Evolutionary conservation across 2,113 vertebrate species (phyloP), one percentile per base, ranked within the genome.

Genomic region (Clarias batrachus): DNA sequence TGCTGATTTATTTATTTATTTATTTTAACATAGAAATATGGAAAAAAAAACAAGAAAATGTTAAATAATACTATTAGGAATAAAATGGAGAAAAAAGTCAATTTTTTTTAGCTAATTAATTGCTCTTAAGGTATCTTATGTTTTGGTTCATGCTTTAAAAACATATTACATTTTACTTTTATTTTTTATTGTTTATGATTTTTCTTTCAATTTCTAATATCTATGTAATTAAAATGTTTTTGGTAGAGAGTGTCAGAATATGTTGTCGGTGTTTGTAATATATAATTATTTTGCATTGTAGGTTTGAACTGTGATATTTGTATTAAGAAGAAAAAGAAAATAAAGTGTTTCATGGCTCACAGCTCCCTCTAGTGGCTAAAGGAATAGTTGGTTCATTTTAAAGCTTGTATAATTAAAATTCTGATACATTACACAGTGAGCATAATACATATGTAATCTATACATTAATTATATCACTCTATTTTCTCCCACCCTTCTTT

Each of bases 301-400:
- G 33, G 2, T 19, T 73, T 73, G 68, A 71, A 21, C 68, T 37
- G 30, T 71, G 30, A 71, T 9, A 9, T 37, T 37, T 37, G 68
- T 65, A 48, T 71, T 9, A 33, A 27, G 5, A 83, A 23, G 21
- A 23, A 27, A 12, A 83, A 23, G 13, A 25, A 3, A 68, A 25
- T 48, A 7, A 48, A 41, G 17, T 52, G 33, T 54, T 63, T 65
- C 65, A 59, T 56, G 37, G 25, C 37, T 85, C 25, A 56, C 41
- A 65, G n/a, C n/a, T 57, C 68, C 65, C 77, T 62, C 85, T 81
- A 16, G 65, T 86, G 85, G 77, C 6, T 33, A 48, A 70, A 81
- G 65, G 25, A 57, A 60, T 41, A 11, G 8, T n/a, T 23, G 57
- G 27, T 81, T 17, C 54, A 10, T 6, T 33, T 30, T 57, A 79